These are phyloP conservation scores for Drosophila takahashii DNA, from an alignment of 1,140 invertebrate species.

Conservation along the genomic window DNA sequence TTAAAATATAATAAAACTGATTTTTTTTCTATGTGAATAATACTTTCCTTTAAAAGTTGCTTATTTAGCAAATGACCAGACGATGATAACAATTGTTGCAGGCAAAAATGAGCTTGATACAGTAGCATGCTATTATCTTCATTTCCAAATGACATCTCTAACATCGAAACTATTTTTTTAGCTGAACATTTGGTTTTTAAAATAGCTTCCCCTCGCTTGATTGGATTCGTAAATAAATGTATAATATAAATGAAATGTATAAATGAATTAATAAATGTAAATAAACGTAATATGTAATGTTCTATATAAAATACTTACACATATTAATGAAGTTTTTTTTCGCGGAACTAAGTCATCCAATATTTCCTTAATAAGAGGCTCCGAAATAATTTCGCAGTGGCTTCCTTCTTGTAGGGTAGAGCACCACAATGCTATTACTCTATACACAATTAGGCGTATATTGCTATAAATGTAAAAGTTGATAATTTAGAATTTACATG, in stretches of 20 bases:
- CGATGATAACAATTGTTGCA: constrained; percentile 37
- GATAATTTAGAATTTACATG: too few relatives aligned
- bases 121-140: not conserved
- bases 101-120: constrained; percentile 32
- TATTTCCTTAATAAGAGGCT: constrained; percentile 36
- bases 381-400: constrained; percentile 45
- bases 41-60: constrained; percentile 42
- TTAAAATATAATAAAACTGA: not conserved
- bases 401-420: constrained; percentile 46
- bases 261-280: too few relatives aligned
- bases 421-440: constrained; percentile 40
- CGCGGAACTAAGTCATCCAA: constrained; percentile 26
- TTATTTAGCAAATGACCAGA: constrained; percentile 36
- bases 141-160: not conserved
- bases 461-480: constrained; percentile 30
- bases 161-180: not conserved
- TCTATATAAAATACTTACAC: constrained; percentile 20
- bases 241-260: too few relatives aligned
- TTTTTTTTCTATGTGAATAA: not conserved
- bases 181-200: not conserved
- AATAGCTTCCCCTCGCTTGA: not conserved
- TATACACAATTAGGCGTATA: constrained; percentile 32
- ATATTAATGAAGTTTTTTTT: not conserved
- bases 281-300: not conserved
- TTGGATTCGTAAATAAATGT: not conserved